A percentile compares a stretch with the other conserved stretches of the same genome.
Evolutionary conservation across 2,888 invertebrate genomes (phyloP).

Genomic region (Trissoscelio sp.): DNA sequence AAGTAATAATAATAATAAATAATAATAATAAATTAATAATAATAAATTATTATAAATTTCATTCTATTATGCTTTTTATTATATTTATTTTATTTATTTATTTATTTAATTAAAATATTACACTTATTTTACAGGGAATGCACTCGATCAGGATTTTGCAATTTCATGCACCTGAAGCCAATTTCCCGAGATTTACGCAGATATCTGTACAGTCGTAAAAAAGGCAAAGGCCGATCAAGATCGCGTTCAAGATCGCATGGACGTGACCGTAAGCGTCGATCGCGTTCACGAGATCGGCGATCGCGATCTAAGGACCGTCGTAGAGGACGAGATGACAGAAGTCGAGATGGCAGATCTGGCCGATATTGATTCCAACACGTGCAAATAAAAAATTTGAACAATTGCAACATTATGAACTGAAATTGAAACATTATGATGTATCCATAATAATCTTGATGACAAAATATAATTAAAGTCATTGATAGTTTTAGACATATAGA

Average conservation of each 20-base stretch:
- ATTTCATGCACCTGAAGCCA: conserved; percentile 99
- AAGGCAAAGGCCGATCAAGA: conserved; percentile 85
- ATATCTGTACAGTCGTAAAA: conserved; percentile 90
- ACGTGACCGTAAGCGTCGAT: conserved; percentile 83
- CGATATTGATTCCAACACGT: conserved; percentile 81
- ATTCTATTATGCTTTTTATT: no score
- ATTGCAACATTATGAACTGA: conserved; percentile 11
- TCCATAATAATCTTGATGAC: no score
- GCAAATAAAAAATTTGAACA: conserved; percentile 11
- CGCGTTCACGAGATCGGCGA: conserved; percentile 81
- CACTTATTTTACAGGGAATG: conserved; percentile 92
- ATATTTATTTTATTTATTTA: no score
- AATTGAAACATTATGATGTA: no score
- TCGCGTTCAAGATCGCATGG: conserved; percentile 86
- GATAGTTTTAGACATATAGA: no score
- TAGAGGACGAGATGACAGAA: conserved; percentile 82
- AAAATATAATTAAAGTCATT: no score
- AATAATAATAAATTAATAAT: no score
- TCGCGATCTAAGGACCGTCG: conserved; percentile 82
- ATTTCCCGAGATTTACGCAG: conserved; percentile 97
- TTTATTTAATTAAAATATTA: no score
- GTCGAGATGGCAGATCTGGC: conserved; percentile 84
- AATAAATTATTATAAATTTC: no score
- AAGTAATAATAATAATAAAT: no score
- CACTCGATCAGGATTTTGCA: conserved; percentile 99